Evolutionary conservation across 2,113 vertebrate genomes (phyloP).

Genomic region (Misgurnus mizolepis): DNA sequence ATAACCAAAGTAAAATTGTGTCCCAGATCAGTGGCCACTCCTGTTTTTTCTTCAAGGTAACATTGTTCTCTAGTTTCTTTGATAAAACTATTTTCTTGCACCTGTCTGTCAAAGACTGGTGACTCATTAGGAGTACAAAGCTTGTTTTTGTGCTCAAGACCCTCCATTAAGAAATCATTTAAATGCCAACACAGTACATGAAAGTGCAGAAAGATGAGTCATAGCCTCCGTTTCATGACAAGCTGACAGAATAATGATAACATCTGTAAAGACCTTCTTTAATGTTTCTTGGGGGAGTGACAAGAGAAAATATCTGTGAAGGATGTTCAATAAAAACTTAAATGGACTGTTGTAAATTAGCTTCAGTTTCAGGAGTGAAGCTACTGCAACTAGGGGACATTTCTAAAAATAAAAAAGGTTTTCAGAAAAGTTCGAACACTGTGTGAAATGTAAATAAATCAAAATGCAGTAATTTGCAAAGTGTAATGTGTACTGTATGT

Average conservation of each 20-base stretch:
- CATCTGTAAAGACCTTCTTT: slow-evolving; percentile 31
- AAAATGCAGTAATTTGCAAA: too few relatives aligned
- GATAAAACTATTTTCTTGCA: slow-evolving; percentile 8
- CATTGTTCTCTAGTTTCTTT: slow-evolving; percentile 3
- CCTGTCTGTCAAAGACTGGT: slow-evolving; percentile 20
- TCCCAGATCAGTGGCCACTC: background rate
- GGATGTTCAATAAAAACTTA: slow-evolving; percentile 10
- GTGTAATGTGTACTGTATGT: too few relatives aligned
- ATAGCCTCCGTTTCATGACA: slow-evolving; percentile 18
- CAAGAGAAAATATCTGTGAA: slow-evolving; percentile 4
- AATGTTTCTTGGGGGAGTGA: slow-evolving; percentile 1
- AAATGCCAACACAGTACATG: slow-evolving; percentile 43
- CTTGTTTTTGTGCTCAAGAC: slow-evolving; percentile 27
- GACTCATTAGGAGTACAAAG: slow-evolving; percentile 32
- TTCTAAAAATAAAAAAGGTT: too few relatives aligned
- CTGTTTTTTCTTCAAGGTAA: background rate
- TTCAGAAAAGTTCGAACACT: too few relatives aligned
- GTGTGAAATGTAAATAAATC: too few relatives aligned
- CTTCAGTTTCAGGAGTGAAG: slow-evolving; percentile 19
- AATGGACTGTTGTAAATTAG: slow-evolving; percentile 31
- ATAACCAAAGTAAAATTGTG: background rate
- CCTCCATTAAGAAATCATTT: slow-evolving; percentile 45
- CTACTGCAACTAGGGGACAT: background rate
- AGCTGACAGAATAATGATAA: slow-evolving; percentile 41
- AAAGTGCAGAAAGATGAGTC: slow-evolving; percentile 35